Percentiles rank a stretch among this genome's conserved stretches.
phyloP scores from a whole-genome alignment of 2,797 vertebrate species.

The Rousettus madagascariensis region DNA sequence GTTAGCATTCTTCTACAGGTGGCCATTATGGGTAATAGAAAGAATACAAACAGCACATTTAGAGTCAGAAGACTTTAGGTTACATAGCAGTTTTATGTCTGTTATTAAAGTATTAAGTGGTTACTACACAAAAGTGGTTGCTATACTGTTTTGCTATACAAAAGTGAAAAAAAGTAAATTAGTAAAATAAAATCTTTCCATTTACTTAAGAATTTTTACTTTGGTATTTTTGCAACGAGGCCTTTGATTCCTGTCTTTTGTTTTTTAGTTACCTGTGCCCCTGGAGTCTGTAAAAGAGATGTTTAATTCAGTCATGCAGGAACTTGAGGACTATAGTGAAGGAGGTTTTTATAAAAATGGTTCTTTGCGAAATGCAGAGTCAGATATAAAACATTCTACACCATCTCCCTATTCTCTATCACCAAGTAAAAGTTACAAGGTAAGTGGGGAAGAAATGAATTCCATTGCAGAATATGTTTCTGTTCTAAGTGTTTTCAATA shows the following conservation, averaged over 20 bases:
- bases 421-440: slow-evolving; percentile 93
- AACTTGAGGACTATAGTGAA: slow-evolving; percentile 90
- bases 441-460: slow-evolving; percentile 72
- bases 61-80: not conserved
- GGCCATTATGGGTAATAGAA: not conserved
- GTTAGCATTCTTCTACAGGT: not conserved
- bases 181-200: not conserved
- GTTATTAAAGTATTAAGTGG: not conserved
- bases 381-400: slow-evolving; percentile 91
- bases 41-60: not conserved
- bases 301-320: slow-evolving; percentile 93
- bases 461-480: not conserved
- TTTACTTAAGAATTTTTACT: slow-evolving; percentile 20
- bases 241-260: not conserved
- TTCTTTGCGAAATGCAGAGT: slow-evolving; percentile 83
- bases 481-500: slow-evolving; percentile 24
- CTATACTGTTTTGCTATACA: not conserved
- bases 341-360: slow-evolving; percentile 88
- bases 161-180: not conserved
- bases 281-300: slow-evolving; percentile 94
- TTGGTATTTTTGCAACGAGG: not conserved
- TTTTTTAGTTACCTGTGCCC: slow-evolving; percentile 91
- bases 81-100: not conserved
- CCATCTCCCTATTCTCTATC: slow-evolving; percentile 91
- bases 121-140: not conserved